Base-by-base conservation (phyloP, 2,113 vertebrate species). In the Pandion haliaetus region DNA sequence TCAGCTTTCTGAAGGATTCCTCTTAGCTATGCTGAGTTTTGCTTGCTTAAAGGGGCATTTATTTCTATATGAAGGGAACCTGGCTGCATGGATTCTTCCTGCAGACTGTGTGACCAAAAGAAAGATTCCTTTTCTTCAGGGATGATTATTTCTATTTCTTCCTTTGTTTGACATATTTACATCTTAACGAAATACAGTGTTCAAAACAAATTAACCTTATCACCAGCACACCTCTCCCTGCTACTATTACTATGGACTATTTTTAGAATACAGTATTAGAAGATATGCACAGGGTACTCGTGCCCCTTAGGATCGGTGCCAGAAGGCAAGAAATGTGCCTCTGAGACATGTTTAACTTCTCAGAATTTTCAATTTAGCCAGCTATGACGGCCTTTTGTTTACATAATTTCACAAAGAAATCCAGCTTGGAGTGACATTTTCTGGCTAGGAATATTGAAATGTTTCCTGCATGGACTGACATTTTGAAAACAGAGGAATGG, bases 141-240 rank as follows among this genome's bases (percentile, higher is more conserved):
- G 18, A 29, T 14, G 4, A 62, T 81, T 88, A 29, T 84, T 83
- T 88, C 4, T 88, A 26, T 73, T 70, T 49, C n/a, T 85, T 88
- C 67, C 58, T 83, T 86, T 6, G 5, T 40, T 89, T 84, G 31
- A 61, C 31, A 14, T 86, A 76, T 95, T 95, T 92, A 17, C 21
- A 65, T 55, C 66, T 67, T 83, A 82, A 73, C 76, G 67, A 92
- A 92, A 88, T 57, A 74, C 38, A 59, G 15, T 54, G 31, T 67
- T 96, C 50, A 71, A 91, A 96, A 67, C 70, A 95, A 91, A 90
- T 80, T 84, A 92, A 92, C 86, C 69, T 82, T 92, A 94, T 91
- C 59, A 83, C 34, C 26, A 88, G 26, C 81, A 92, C 32, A 82
- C 69, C 57, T 91, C 70, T 94, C 79, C 45, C 58, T 86, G 49